Percentiles rank a stretch among this genome's conserved stretches.
phyloP scores from a whole-genome alignment of 2,797 vertebrate genomes.

The Protonibea diacanthus region DNA sequence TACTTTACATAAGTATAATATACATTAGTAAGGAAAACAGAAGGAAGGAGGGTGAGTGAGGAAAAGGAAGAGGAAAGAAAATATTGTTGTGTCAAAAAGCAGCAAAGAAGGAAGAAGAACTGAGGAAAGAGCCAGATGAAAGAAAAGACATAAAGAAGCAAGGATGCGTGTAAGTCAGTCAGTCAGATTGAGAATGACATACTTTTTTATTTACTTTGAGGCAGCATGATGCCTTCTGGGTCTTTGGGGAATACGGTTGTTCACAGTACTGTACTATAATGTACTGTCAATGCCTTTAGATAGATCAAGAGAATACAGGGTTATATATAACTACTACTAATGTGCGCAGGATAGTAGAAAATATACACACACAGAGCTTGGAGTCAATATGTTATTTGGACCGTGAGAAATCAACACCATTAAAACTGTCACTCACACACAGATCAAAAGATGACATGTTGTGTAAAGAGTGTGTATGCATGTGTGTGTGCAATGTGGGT shows the following conservation, averaged over 20 bases:
- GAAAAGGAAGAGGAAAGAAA: not conserved
- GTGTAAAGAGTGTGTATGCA: not conserved
- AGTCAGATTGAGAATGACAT: conserved; percentile 43
- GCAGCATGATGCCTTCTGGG: conserved; percentile 52
- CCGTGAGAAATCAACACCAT: conserved; percentile 47
- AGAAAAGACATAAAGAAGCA: conserved; percentile 11
- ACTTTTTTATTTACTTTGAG: conserved; percentile 37
- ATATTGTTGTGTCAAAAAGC: not conserved
- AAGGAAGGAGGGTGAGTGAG: not conserved
- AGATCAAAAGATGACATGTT: conserved; percentile 31
- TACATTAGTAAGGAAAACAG: not conserved
- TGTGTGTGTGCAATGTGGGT: conserved; percentile 2
- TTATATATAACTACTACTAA: conserved; percentile 51
- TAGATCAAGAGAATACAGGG: conserved; percentile 32
- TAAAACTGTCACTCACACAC: conserved; percentile 31
- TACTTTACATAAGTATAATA: not conserved
- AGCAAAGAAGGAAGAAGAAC: not conserved
- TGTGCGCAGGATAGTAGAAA: not conserved
- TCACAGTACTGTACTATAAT: conserved; percentile 43
- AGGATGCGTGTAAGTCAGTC: conserved; percentile 34
- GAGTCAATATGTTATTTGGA: conserved; percentile 57
- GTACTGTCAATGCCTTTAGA: conserved; percentile 39
- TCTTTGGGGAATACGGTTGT: conserved; percentile 43
- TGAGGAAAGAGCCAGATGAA: conserved; percentile 1
- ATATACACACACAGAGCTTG: conserved; percentile 15